Evolutionary conservation across 37 sponge, comb jelly and placozoan species (phyloP).

Genomic region (Ianthella basta): DNA sequence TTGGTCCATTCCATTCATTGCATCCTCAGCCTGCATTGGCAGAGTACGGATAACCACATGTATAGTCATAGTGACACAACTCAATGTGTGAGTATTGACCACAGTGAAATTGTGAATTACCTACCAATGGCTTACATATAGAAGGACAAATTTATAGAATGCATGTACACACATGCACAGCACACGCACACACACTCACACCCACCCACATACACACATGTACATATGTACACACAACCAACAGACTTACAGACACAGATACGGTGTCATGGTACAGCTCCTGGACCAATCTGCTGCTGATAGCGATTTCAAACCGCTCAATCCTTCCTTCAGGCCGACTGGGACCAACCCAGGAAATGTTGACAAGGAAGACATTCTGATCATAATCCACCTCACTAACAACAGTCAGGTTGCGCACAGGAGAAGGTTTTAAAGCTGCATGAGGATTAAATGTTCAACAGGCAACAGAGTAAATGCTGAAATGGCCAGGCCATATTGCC

Average conservation of each 20-base stretch:
- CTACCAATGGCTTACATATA: too few species aligned
- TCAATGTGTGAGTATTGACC: too few species aligned
- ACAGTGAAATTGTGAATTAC: too few species aligned
- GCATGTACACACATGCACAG: neutral
- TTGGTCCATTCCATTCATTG: too few species aligned
- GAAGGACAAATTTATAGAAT: too few species aligned
- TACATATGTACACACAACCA: too few species aligned
- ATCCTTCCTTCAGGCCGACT: neutral
- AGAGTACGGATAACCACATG: too few species aligned
- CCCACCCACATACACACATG: neutral
- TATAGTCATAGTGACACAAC: too few species aligned
- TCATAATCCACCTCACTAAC: neutral
- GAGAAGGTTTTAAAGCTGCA: neutral
- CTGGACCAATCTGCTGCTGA: neutral
- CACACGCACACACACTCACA: conserved; percentile 5
- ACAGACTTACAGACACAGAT: neutral
- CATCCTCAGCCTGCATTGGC: too few species aligned
- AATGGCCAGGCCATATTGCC: too few species aligned
- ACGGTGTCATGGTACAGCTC: neutral
- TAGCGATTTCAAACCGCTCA: neutral
- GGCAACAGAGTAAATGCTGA: too few species aligned
- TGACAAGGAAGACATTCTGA: neutral
- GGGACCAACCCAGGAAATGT: conserved; percentile 1
- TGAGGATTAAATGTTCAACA: neutral
- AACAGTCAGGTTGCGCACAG: conserved; percentile 1